phyloP scores from a whole-genome alignment of 2,113 vertebrate genomes.

The Channa argus region DNA sequence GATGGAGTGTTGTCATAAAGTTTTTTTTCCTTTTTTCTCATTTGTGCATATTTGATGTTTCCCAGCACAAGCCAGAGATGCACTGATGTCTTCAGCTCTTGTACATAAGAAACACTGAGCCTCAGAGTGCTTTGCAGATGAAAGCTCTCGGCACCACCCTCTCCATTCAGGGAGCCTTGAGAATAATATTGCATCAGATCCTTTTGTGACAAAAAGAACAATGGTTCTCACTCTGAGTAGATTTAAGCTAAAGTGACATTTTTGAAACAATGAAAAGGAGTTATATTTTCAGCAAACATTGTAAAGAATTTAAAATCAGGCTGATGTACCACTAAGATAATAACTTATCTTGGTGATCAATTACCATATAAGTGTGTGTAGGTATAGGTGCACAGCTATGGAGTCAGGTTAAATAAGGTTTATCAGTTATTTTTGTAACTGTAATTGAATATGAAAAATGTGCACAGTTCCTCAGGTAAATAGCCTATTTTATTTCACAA shows the following conservation, averaged over 20 bases:
- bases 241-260: conserved; percentile 45
- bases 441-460: neutral
- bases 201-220: conserved; percentile 61
- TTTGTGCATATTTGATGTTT: conserved; percentile 66
- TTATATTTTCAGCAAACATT: conserved; percentile 16
- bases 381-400: no score
- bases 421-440: neutral
- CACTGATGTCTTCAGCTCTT: conserved; percentile 43
- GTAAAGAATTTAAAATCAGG: neutral
- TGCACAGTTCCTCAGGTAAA: no score
- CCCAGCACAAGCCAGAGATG: conserved; percentile 27
- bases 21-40: neutral
- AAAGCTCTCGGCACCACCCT: conserved; percentile 60
- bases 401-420: no score
- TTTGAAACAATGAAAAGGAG: conserved; percentile 21
- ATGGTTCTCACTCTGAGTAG: conserved; percentile 35
- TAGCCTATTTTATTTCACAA: no score
- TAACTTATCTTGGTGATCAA: conserved; percentile 17
- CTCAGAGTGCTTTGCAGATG: conserved; percentile 59
- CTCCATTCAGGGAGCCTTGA: conserved; percentile 42
- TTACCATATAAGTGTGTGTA: neutral
- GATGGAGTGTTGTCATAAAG: conserved; percentile 36
- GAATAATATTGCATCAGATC: conserved; percentile 63
- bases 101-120: conserved; percentile 45
- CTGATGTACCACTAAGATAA: conserved; percentile 20